Base-by-base conservation (phyloP, 2,113 vertebrate species). In the Rhinolophus sinicus region DNA sequence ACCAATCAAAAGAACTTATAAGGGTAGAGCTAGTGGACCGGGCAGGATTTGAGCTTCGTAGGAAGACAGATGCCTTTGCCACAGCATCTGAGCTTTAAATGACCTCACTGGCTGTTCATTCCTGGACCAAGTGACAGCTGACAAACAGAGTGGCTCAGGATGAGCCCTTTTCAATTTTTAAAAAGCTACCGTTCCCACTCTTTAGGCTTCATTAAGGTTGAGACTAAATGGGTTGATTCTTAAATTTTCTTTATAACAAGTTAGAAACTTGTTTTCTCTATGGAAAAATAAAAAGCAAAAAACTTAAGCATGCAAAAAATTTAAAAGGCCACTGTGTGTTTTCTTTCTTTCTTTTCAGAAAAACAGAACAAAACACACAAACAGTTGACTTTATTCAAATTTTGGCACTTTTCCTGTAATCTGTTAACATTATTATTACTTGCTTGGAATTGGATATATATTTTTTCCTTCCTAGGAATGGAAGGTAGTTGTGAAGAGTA, bases 1-100 rank as follows among this genome's bases (percentile, higher is more conserved):
- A 98, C 97, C 94, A 97, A 98, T 98, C 98, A 98, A 97, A 98
- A 97, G 98, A 97, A 93, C 95, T 98, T 98, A 91, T 98, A 98
- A 98, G 97, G 95, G 96, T 72, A 91, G 92, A 96, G 56, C 35
- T 80, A 21, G 93, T 92, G 95, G 94, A 97, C 93, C 97, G 85
- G 97, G 94, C 95, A 98, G 95, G 94, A 98, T 98, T 98, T 95
- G 93, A 96, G 85, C 94, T 98, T 91, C 96, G 93, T 94, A n/a
- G 69, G 95, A 95, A 97, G 97, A 98, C 87, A 94, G 96, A 98
- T 94, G 94, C 28, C 76, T 38, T 89, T 5, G 88, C 62, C 69
- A 72, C 58, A 97, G 62, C 47, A 35, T 47, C 77, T 65, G 12
- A 60, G 87, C 64, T 93, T 96, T 95, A 83, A 95, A 95, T 58